Evolutionary conservation across 2,888 invertebrate genomes (phyloP).

Genomic region (Meta bourneti): DNA sequence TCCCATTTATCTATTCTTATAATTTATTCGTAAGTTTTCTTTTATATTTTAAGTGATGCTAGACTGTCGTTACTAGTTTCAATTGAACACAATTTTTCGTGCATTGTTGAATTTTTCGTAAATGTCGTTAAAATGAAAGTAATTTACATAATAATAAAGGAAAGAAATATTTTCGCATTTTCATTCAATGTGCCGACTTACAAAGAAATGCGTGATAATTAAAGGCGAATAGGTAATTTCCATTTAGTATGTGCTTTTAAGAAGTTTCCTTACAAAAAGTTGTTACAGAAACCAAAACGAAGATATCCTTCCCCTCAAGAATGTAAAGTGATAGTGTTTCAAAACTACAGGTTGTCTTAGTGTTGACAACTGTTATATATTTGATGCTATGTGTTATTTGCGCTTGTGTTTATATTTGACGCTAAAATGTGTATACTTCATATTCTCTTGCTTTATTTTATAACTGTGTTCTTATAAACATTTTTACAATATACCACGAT

Average conservation of each 20-base stretch:
- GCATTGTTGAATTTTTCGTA: not conserved
- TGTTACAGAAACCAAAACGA: not conserved
- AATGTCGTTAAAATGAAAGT: not conserved
- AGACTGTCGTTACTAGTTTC: not conserved
- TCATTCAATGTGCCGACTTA: not conserved
- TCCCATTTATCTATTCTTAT: not conserved
- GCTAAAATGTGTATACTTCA: too few relatives aligned
- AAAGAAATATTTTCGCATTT: not conserved
- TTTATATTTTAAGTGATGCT: not conserved
- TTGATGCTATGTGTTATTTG: too few relatives aligned
- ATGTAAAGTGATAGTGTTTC: not conserved
- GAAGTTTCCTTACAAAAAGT: not conserved
- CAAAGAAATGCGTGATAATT: not conserved
- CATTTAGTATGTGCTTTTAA: not conserved
- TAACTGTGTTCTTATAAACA: too few relatives aligned
- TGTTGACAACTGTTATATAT: too few relatives aligned
- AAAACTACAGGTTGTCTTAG: too few relatives aligned
- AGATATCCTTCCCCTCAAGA: not conserved
- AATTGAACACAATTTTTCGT: not conserved
- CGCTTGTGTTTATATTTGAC: too few relatives aligned
- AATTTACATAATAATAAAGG: not conserved
- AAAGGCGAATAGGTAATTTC: not conserved
- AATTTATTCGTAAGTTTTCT: not conserved
- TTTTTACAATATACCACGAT: too few relatives aligned
- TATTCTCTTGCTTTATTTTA: too few relatives aligned